Evolutionary conservation across 2,113 vertebrate genomes (phyloP), one percentile per base, ranked within the genome.

Genomic region (Engraulis encrasicolus): DNA sequence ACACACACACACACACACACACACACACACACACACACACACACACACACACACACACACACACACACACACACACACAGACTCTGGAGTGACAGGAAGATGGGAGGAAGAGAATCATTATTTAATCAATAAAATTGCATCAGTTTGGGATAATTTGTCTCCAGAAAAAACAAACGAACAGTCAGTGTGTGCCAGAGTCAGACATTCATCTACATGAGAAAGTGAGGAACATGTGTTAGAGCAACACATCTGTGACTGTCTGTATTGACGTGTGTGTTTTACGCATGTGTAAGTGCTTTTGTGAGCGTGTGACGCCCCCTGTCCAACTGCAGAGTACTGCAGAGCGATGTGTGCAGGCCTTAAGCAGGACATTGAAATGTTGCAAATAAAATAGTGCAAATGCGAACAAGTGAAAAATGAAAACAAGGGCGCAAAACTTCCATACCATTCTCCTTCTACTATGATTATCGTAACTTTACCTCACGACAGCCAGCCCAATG

Each of bases 51-150:
- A n/a, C n/a, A n/a, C n/a, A n/a, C n/a, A n/a, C n/a, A n/a, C n/a
- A n/a, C n/a, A n/a, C n/a, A n/a, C n/a, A n/a, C n/a, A n/a, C n/a
- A 17, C 52, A 58, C 52, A 58, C 19, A n/a, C 19, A 58, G 19
- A 58, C 52, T 37, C 82, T 45, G 81, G 83, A 0, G 0, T 95
- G 95, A 96, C 96, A 96, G 95, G 92, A 91, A 92, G 88, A 94
- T 95, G 94, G 93, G 92, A 96, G 96, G 96, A 96, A 96, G 95
- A 93, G 93, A 91, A 89, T 91, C 91, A 96, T 97, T 96, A 97
- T 95, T 97, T 96, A 96, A 96, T 97, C 95, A 96, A 96, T 95
- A 91, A 92, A 96, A 96, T 96, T 97, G 95, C 93, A 78, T 95
- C 96, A 95, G 95, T 96, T 95, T 94, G 91, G 92, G 93, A 66